Percentiles rank a stretch among this genome's conserved stretches.
Evolutionary conservation across 2,888 invertebrate genomes (phyloP).

Genomic region (Nymphalis c-album): DNA sequence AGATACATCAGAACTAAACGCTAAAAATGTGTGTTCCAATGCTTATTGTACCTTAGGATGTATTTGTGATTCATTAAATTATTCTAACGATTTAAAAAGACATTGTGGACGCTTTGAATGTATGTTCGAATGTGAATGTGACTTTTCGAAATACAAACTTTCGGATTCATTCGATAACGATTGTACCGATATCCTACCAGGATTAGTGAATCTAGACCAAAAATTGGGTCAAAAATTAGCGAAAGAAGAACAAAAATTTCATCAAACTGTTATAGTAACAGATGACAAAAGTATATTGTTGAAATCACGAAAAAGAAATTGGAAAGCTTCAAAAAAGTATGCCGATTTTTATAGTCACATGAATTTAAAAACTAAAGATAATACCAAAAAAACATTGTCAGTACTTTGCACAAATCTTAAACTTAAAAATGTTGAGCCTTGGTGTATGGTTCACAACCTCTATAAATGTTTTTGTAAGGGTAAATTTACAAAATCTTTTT

Average conservation of each 20-base stretch:
- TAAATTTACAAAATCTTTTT: constrained; percentile 51
- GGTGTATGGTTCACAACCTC: constrained; percentile 84
- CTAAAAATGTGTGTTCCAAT: constrained; percentile 68
- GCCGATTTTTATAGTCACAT: constrained; percentile 75
- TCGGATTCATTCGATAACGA: constrained; percentile 50
- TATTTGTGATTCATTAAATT: constrained; percentile 82
- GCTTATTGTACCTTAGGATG: constrained; percentile 84
- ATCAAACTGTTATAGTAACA: constrained; percentile 85
- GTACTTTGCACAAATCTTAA: constrained; percentile 54
- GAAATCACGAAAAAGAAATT: constrained; percentile 80
- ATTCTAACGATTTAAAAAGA: constrained; percentile 64
- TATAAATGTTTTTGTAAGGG: constrained; percentile 85
- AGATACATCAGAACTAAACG: constrained; percentile 44
- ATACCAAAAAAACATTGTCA: constrained; percentile 47
- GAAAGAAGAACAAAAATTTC: constrained; percentile 87
- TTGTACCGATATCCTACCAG: constrained; percentile 54
- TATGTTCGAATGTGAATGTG: constrained; percentile 80
- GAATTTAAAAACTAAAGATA: constrained; percentile 50
- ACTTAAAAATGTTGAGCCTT: constrained; percentile 78
- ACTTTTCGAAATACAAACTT: constrained; percentile 57
- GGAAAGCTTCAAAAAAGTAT: constrained; percentile 83
- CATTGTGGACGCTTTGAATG: constrained; percentile 84
- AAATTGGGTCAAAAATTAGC: constrained; percentile 81
- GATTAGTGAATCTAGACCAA: constrained; percentile 70
- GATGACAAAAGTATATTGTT: constrained; percentile 84